phyloP scores from a whole-genome alignment of 2,113 vertebrate species.

The Anoplopoma fimbria region DNA sequence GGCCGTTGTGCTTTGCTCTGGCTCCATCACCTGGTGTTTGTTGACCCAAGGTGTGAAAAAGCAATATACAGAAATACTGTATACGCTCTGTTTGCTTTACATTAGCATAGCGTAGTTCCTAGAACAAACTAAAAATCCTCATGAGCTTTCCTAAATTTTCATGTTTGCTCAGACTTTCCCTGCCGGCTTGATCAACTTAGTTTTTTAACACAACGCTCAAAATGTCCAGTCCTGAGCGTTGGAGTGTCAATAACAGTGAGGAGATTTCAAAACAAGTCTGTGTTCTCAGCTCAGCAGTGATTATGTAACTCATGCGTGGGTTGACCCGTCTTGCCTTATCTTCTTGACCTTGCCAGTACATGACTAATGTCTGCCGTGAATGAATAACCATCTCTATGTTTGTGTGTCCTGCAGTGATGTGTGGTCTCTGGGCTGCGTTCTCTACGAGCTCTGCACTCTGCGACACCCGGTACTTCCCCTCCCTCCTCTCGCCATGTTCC shows the following conservation, averaged over 20 bases:
- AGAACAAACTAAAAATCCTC: background rate
- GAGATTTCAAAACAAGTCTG: slow-evolving; percentile 23
- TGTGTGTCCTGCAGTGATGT: slow-evolving; percentile 88
- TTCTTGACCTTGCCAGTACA: slow-evolving; percentile 1
- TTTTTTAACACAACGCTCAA: background rate
- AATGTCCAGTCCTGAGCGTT: background rate
- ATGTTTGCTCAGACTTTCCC: background rate
- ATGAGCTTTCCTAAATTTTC: background rate
- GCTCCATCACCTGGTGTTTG: background rate
- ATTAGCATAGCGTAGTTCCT: background rate
- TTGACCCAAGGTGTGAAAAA: background rate
- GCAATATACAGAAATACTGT: background rate
- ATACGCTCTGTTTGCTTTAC: background rate
- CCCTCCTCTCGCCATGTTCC: background rate
- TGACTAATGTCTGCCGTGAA: slow-evolving; percentile 50
- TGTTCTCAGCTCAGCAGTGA: background rate
- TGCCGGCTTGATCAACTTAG: background rate
- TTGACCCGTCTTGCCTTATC: background rate
- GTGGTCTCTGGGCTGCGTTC: slow-evolving; percentile 95
- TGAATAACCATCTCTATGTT: slow-evolving; percentile 46
- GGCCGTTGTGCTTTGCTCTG: background rate
- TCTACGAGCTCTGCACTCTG: slow-evolving; percentile 94
- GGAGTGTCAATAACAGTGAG: background rate
- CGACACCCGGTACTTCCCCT: slow-evolving; percentile 87
- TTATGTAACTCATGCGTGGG: slow-evolving; percentile 22